A percentile compares a stretch with the other conserved stretches of the same genome.
Evolutionary conservation across 1,140 invertebrate species (phyloP).

Genomic region (Vanessa atalanta): DNA sequence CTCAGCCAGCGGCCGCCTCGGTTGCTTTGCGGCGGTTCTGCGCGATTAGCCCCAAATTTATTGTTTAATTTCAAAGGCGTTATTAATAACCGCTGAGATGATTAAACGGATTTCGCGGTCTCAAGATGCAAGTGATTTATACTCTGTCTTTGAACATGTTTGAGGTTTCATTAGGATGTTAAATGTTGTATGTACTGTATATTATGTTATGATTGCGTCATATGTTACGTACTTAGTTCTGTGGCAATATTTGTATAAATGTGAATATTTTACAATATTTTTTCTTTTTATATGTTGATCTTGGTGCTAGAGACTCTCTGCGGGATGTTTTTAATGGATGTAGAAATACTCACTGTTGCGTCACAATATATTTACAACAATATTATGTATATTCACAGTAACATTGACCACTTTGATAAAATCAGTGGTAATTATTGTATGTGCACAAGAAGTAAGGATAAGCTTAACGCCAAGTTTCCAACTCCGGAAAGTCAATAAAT

Average conservation of each 20-base stretch:
- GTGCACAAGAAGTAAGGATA: no score
- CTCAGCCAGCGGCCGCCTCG: conserved; percentile 63
- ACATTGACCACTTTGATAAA: no score
- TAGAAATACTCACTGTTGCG: no score
- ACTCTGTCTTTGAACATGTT: conserved; percentile 47
- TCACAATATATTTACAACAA: no score
- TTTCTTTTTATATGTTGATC: not conserved
- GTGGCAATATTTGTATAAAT: not conserved
- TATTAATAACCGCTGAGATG: conserved; percentile 77
- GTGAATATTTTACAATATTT: conserved; percentile 1
- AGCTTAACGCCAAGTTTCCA: no score
- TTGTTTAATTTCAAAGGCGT: conserved; percentile 79
- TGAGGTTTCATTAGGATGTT: conserved; percentile 43
- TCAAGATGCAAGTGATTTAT: conserved; percentile 74
- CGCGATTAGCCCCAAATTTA: conserved; percentile 79
- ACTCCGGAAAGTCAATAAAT: no score
- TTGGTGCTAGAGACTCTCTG: no score
- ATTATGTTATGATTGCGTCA: not conserved
- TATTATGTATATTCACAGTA: no score
- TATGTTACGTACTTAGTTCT: not conserved
- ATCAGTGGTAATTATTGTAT: no score
- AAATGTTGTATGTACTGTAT: conserved; percentile 10
- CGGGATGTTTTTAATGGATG: no score
- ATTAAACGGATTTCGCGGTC: conserved; percentile 77
- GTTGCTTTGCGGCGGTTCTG: conserved; percentile 68